Conservation (phyloP, 2,797 vertebrate genomes). For the Rhinichthys osculus region DNA sequence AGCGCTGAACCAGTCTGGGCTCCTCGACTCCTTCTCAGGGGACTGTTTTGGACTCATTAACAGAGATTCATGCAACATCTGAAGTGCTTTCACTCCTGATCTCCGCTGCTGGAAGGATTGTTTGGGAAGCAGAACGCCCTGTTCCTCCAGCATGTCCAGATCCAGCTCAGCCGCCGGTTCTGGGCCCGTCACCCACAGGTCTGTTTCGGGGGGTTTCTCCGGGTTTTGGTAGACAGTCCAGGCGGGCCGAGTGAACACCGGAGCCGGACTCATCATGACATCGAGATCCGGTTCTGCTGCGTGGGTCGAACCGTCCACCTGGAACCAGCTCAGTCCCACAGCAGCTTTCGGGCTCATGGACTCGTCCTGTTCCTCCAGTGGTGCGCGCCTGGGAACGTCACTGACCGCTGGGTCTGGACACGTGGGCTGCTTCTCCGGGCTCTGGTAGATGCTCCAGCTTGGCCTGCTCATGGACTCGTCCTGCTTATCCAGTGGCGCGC, state of each 20-base stretch:
- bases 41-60: slow-evolving; percentile 57
- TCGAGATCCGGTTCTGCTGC: slow-evolving; percentile 58
- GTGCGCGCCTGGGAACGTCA: too few species aligned
- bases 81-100: neutral
- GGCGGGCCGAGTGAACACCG: neutral
- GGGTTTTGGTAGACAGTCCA: slow-evolving; percentile 34
- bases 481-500: too few species aligned
- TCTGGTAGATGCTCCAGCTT: too few species aligned
- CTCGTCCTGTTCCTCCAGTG: too few species aligned
- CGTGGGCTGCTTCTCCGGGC: too few species aligned
- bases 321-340: slow-evolving; percentile 20
- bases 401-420: too few species aligned
- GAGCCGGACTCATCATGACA: slow-evolving; percentile 49
- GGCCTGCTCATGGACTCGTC: too few species aligned
- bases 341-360: slow-evolving; percentile 64
- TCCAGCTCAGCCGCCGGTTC: neutral
- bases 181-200: neutral
- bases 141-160: neutral
- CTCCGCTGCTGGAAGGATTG: slow-evolving; percentile 26
- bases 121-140: slow-evolving; percentile 29
- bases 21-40: slow-evolving; percentile 63
- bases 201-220: neutral
- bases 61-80: slow-evolving; percentile 3
- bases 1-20: slow-evolving; percentile 48
- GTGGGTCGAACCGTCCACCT: slow-evolving; percentile 45